Conservation (phyloP, 2,797 vertebrate species). For the Spatula versicolor region DNA sequence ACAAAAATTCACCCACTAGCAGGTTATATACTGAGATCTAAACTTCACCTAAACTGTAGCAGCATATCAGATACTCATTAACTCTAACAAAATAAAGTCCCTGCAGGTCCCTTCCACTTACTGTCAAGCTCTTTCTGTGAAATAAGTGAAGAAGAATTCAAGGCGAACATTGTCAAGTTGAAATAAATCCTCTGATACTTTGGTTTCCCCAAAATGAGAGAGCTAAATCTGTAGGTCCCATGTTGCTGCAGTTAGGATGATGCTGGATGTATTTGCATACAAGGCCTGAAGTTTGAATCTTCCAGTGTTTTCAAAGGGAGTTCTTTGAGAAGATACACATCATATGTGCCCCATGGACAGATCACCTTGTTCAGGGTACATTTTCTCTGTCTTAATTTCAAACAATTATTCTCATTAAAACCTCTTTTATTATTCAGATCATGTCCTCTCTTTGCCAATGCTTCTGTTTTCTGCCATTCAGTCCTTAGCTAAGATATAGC, state of each 20-base stretch:
- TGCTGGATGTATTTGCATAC: background rate
- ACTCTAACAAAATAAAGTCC: background rate
- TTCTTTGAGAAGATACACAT: background rate
- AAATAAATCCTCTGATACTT: background rate
- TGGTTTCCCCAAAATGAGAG: background rate
- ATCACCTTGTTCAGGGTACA: background rate
- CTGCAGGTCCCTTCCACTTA: background rate
- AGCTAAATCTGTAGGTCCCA: background rate
- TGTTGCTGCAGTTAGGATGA: background rate
- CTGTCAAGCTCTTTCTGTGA: background rate
- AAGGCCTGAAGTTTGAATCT: background rate
- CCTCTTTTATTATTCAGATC: background rate
- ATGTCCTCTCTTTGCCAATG: background rate
- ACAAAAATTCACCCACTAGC: background rate
- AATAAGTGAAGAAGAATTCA: background rate
- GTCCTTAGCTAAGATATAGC: background rate
- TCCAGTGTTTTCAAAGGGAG: background rate
- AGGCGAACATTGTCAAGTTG: background rate
- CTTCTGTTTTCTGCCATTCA: background rate
- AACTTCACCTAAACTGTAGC: background rate
- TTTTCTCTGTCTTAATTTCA: background rate
- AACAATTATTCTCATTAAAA: background rate
- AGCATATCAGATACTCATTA: background rate
- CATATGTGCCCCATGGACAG: fast-evolving
- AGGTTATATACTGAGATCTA: background rate